Evolutionary conservation across 2,113 vertebrate genomes (phyloP).

Genomic region (Odocoileus hemionus): DNA sequence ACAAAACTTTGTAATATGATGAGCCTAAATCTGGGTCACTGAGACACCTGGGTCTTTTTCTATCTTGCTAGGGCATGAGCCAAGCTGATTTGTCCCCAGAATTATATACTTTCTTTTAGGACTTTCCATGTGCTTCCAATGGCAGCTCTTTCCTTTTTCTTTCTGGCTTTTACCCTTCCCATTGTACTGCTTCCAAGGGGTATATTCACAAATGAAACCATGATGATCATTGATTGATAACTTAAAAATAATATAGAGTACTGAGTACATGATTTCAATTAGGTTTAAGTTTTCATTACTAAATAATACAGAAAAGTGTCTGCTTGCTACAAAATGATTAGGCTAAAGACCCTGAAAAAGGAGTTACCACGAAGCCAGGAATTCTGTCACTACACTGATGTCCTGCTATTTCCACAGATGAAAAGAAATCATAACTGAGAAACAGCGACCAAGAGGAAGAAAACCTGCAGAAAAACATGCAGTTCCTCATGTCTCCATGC

Average conservation of each 20-base stretch:
- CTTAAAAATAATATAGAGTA: not conserved
- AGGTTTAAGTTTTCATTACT: not conserved
- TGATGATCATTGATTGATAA: not conserved
- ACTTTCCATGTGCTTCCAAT: not conserved
- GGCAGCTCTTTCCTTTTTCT: not conserved
- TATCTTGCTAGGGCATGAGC: not conserved
- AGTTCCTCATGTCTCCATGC: not conserved
- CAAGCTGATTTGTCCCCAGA: not conserved
- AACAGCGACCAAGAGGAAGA: not conserved
- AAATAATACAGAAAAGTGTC: not conserved
- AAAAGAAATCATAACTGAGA: not conserved
- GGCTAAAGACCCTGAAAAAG: not conserved
- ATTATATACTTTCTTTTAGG: not conserved
- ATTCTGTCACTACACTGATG: not conserved
- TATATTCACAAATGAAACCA: not conserved
- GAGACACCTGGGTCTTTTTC: not conserved
- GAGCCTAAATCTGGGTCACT: not conserved
- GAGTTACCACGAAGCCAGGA: not conserved
- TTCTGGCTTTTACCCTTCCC: not conserved
- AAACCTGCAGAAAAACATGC: not conserved
- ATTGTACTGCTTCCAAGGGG: not conserved
- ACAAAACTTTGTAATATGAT: not conserved
- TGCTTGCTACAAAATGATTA: not conserved
- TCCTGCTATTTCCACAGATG: constrained; percentile 18
- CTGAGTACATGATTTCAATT: not conserved